A percentile compares a stretch with the other conserved stretches of the same genome.
Conservation (phyloP, 2,797 vertebrate species). For the Erethizon dorsatum region DNA sequence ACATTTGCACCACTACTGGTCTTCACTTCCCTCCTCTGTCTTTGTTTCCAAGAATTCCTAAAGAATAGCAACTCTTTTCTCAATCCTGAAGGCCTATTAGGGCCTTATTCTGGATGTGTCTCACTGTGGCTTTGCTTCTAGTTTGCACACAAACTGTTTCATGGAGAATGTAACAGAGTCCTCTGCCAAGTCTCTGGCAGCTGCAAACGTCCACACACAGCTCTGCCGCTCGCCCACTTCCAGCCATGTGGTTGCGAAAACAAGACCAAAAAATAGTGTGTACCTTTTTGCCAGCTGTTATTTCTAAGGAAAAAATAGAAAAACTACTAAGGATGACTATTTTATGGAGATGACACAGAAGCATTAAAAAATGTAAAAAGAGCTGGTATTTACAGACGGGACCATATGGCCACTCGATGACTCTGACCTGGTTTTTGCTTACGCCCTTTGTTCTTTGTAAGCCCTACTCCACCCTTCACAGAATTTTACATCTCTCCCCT, state of each 20-base stretch:
- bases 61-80: constrained; percentile 12
- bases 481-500: neutral
- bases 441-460: neutral
- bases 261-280: constrained; percentile 57
- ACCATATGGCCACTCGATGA: neutral
- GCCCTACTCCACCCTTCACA: neutral
- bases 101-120: neutral
- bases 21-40: neutral
- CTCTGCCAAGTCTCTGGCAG: neutral
- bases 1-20: neutral
- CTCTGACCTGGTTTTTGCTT: neutral
- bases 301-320: constrained; percentile 63
- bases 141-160: neutral
- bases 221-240: constrained; percentile 2
- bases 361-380: neutral
- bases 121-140: neutral
- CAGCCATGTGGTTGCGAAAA: constrained; percentile 66
- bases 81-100: neutral
- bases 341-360: constrained; percentile 36
- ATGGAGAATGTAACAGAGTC: neutral
- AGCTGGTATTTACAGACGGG: neutral
- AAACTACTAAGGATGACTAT: constrained; percentile 49
- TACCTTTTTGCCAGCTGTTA: constrained; percentile 70
- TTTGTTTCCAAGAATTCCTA: constrained; percentile 48
- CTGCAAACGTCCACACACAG: neutral